phyloP scores from a whole-genome alignment of 2,888 invertebrate species.

The Chrysopilus asiliformis region DNA sequence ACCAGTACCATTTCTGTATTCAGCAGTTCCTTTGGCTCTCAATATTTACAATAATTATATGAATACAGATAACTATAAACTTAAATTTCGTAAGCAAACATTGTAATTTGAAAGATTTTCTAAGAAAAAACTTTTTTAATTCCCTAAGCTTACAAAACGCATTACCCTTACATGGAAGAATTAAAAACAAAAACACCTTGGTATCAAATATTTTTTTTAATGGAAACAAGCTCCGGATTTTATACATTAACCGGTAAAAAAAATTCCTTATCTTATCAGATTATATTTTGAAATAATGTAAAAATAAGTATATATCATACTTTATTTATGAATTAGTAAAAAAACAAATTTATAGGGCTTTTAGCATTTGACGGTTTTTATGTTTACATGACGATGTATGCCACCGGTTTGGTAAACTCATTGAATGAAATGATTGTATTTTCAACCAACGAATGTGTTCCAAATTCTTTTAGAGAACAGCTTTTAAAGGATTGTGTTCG shows the following conservation, averaged over 20 bases:
- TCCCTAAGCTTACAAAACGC: slow-evolving; percentile 1
- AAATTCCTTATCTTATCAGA: no score
- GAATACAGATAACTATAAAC: background rate
- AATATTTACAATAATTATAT: background rate
- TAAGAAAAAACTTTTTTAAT: background rate
- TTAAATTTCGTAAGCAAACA: slow-evolving; percentile 3
- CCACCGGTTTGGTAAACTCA: background rate
- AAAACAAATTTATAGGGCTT: slow-evolving; percentile 1
- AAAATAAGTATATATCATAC: background rate
- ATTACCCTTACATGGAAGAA: slow-evolving; percentile 1
- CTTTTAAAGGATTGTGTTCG: slow-evolving; percentile 1
- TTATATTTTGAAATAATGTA: no score
- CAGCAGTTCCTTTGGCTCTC: background rate
- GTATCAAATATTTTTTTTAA: background rate
- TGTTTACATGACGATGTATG: slow-evolving; percentile 3
- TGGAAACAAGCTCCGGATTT: background rate
- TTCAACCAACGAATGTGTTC: background rate
- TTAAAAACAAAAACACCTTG: background rate
- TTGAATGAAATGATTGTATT: slow-evolving; percentile 5
- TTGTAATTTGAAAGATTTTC: background rate
- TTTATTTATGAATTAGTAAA: background rate
- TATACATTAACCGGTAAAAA: background rate
- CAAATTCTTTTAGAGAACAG: background rate
- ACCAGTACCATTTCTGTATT: background rate
- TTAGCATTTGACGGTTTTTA: slow-evolving; percentile 3